These are phyloP conservation scores for Gorsachius magnificus DNA, from an alignment of 2,797 vertebrate species.

Conservation along the genomic window DNA sequence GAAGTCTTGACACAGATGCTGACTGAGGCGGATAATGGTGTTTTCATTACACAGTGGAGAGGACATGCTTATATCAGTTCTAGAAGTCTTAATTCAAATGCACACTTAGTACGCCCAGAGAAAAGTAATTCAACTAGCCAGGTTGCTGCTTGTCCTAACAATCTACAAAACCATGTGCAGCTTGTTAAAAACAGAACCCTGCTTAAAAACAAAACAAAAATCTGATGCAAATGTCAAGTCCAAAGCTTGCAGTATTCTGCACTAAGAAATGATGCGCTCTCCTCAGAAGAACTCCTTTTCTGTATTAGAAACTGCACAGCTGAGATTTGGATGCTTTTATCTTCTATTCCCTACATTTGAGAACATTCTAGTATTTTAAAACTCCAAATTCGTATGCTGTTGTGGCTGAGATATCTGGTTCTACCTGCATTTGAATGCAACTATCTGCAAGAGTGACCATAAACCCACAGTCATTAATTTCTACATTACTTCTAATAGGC, in stretches of 20 bases:
- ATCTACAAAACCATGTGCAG: neutral
- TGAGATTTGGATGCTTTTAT: neutral
- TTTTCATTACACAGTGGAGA: slow-evolving; percentile 23
- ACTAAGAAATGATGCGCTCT: neutral
- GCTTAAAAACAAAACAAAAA: neutral
- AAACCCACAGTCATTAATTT: slow-evolving; percentile 37
- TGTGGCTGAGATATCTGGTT: slow-evolving; percentile 15
- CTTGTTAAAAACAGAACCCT: neutral
- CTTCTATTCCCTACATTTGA: neutral
- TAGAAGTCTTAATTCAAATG: slow-evolving; percentile 25
- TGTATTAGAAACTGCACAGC: neutral
- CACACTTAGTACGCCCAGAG: neutral
- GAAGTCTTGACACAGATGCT: neutral
- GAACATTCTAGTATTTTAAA: neutral
- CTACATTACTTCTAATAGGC: slow-evolving; percentile 44
- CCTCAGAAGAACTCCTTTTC: neutral
- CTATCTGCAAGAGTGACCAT: slow-evolving; percentile 35
- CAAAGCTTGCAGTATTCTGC: neutral
- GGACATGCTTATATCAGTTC: neutral
- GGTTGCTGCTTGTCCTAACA: neutral
- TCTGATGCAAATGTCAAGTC: neutral
- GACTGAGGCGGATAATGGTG: slow-evolving; percentile 9
- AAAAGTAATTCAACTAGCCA: neutral
- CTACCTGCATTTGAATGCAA: neutral
- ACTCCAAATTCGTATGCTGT: neutral